Conservation (phyloP, 2,113 vertebrate genomes). For the Spizaetus ornatus region DNA sequence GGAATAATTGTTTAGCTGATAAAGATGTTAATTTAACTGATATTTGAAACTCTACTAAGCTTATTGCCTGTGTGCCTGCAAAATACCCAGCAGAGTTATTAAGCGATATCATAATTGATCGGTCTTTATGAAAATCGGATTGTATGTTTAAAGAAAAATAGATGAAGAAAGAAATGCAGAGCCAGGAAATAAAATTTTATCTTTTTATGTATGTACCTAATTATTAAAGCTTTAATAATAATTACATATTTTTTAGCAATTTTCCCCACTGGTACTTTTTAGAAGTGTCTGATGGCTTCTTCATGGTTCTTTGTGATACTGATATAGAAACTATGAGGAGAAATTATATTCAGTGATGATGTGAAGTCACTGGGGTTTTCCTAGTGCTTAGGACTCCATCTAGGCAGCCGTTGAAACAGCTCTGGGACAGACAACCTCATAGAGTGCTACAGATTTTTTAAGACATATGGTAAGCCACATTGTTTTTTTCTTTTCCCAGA, state of each 20-base stretch:
- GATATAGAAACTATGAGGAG: background rate
- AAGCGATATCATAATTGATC: background rate
- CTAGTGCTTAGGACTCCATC: background rate
- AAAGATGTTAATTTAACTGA: conserved; percentile 7
- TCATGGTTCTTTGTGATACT: background rate
- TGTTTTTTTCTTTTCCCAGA: background rate
- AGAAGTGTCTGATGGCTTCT: background rate
- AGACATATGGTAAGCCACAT: background rate
- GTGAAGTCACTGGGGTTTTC: background rate
- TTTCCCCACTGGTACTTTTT: background rate
- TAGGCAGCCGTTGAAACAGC: background rate
- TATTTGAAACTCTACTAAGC: background rate
- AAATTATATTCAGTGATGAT: background rate
- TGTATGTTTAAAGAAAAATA: background rate
- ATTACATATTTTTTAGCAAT: background rate
- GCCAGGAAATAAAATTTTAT: background rate
- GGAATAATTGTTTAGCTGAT: background rate
- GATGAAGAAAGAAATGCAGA: background rate
- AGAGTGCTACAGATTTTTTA: background rate
- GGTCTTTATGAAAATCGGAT: background rate
- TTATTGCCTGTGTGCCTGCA: background rate
- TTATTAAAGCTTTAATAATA: background rate
- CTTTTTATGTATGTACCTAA: background rate
- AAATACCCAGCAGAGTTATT: conserved; percentile 1
- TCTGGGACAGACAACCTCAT: background rate